These are phyloP conservation scores for Naso thynnoides DNA, from an alignment of 2,797 vertebrate species.

Conservation along the genomic window DNA sequence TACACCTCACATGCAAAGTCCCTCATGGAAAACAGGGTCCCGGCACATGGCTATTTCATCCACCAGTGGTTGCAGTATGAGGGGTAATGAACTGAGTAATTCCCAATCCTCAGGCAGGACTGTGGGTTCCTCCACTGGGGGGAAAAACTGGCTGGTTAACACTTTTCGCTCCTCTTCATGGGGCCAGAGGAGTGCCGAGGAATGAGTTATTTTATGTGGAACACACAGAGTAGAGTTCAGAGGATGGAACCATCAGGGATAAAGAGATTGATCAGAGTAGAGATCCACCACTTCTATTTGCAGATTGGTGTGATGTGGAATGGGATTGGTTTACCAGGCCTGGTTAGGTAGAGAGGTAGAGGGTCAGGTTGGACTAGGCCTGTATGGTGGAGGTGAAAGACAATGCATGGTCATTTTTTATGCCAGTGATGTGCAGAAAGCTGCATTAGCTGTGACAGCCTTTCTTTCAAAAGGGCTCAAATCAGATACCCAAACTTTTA, in stretches of 20 bases:
- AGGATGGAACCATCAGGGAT: conserved; percentile 23
- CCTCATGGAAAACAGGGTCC: conserved; percentile 70
- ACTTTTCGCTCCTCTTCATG: conserved; percentile 51
- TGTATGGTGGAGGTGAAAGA: conserved; percentile 7
- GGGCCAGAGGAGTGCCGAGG: conserved; percentile 13
- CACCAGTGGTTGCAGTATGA: conserved; percentile 76
- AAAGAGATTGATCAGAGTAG: conserved; percentile 1
- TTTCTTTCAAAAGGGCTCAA: not conserved
- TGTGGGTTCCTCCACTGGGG: conserved; percentile 43
- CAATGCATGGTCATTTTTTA: not conserved
- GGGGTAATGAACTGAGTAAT: conserved; percentile 80
- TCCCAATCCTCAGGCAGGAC: conserved; percentile 69
- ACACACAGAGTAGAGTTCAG: conserved; percentile 13
- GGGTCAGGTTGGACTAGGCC: not conserved
- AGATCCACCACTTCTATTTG: conserved; percentile 7
- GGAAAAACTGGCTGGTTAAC: conserved; percentile 55
- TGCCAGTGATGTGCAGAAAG: not conserved
- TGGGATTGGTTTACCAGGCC: not conserved
- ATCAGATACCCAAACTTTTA: conserved; percentile 18
- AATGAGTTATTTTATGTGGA: conserved; percentile 47
- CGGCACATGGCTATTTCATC: conserved; percentile 78
- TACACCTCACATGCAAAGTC: conserved; percentile 44
- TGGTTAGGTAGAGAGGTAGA: not conserved
- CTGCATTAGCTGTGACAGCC: not conserved
- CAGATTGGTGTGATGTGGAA: conserved; percentile 6